Percentiles rank a stretch among this genome's conserved stretches.
Conservation (phyloP, 2,113 vertebrate genomes). For the Upupa epops region DNA sequence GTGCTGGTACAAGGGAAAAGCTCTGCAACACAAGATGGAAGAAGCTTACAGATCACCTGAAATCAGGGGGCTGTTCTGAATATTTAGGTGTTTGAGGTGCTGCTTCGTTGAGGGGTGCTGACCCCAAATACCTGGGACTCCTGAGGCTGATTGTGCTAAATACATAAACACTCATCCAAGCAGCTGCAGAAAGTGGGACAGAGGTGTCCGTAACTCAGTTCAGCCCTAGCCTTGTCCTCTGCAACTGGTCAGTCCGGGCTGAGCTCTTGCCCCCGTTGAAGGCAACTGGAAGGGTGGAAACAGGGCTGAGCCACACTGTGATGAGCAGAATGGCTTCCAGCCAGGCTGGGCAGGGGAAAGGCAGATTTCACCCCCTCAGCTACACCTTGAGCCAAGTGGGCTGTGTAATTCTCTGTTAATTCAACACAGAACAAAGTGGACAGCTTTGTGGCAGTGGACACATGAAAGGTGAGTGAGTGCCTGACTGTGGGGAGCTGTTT, state of each 20-base stretch:
- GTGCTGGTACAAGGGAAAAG: background rate
- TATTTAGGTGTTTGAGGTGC: background rate
- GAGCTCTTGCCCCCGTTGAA: background rate
- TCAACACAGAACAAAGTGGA: conserved; percentile 52
- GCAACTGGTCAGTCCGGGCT: background rate
- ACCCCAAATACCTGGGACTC: no score
- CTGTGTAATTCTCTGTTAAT: conserved; percentile 67
- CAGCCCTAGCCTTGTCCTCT: background rate
- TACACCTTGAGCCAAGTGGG: background rate
- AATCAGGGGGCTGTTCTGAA: background rate
- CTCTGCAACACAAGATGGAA: background rate
- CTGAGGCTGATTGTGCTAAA: no score
- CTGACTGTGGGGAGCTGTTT: conserved; percentile 32
- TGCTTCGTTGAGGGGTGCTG: background rate
- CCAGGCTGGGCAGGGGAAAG: background rate
- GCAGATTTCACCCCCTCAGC: background rate
- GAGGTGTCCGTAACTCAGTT: background rate
- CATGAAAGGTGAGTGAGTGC: conserved; percentile 61
- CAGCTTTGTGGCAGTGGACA: background rate
- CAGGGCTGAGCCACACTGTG: background rate
- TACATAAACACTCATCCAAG: background rate
- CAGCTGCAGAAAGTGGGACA: background rate
- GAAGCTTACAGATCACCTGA: background rate
- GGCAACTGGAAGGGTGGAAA: background rate
- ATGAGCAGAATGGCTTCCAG: background rate